A percentile compares a stretch with the other conserved stretches of the same genome.
These are phyloP conservation scores for Tachina grossa DNA, from an alignment of 2,888 invertebrate species.

Conservation along the genomic window DNA sequence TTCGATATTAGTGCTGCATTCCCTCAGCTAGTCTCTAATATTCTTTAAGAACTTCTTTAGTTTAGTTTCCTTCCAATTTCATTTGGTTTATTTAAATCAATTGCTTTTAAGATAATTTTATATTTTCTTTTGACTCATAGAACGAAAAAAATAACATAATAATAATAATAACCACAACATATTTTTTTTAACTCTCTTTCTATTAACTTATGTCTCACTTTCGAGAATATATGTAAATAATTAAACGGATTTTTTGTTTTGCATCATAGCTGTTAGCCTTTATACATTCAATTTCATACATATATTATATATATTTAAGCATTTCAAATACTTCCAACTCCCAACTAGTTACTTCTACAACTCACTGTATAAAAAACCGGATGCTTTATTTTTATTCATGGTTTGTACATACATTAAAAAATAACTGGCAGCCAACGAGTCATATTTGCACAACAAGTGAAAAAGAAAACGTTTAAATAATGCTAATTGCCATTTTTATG, in stretches of 20 bases:
- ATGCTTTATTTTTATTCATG: slow-evolving; percentile 53
- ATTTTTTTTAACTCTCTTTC: too few species aligned
- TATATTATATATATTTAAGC: neutral
- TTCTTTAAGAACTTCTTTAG: too few species aligned
- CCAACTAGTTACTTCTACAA: slow-evolving; percentile 7
- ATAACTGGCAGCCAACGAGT: slow-evolving; percentile 65
- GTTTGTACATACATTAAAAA: slow-evolving; percentile 37
- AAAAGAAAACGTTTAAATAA: slow-evolving; percentile 66
- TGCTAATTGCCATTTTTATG: slow-evolving; percentile 72
- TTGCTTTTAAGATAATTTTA: too few species aligned
- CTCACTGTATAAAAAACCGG: slow-evolving; percentile 37
- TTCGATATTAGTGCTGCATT: too few species aligned
- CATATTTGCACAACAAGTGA: slow-evolving; percentile 53
- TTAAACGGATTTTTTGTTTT: neutral
- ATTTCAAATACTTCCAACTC: slow-evolving; percentile 14
- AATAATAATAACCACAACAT: too few species aligned
- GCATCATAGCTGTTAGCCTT: neutral
- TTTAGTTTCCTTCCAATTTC: too few species aligned
- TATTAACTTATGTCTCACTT: too few species aligned
- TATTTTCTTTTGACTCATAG: too few species aligned
- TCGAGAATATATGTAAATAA: too few species aligned
- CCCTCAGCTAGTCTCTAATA: too few species aligned
- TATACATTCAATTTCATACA: neutral
- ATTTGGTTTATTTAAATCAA: too few species aligned
- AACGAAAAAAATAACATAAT: too few species aligned